A percentile compares a stretch with the other conserved stretches of the same genome.
These are phyloP conservation scores for Caretta caretta DNA, from an alignment of 2,113 vertebrate genomes.

Conservation along the genomic window DNA sequence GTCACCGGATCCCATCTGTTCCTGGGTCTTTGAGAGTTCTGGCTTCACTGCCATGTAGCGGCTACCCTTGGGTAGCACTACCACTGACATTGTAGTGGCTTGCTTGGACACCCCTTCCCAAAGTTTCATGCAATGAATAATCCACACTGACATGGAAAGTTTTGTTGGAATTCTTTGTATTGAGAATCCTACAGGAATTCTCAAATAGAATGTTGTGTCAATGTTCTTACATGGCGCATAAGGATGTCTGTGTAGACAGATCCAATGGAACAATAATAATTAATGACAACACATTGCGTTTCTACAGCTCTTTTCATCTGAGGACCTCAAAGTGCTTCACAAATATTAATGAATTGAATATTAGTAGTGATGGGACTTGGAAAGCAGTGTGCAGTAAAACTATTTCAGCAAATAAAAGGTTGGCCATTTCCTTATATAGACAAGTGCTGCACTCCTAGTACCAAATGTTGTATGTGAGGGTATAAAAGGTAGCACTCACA, in stretches of 20 bases:
- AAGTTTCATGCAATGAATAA: background rate
- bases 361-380: background rate
- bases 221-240: background rate
- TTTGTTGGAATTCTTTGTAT: background rate
- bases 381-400: background rate
- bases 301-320: background rate
- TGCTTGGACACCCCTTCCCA: fast-evolving
- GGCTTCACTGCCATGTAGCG: background rate
- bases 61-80: background rate
- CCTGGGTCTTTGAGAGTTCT: background rate
- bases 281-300: background rate
- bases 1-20: background rate
- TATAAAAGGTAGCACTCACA: background rate
- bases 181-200: fast-evolving
- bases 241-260: background rate
- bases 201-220: background rate
- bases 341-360: background rate
- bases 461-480: background rate
- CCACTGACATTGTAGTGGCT: fast-evolving
- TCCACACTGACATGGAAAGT: fast-evolving
- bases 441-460: background rate
- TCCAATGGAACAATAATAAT: background rate
- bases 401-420: background rate
- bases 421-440: background rate
- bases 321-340: background rate